Conservation (phyloP, 2,797 vertebrate species). For the Fistularia commersonii region DNA sequence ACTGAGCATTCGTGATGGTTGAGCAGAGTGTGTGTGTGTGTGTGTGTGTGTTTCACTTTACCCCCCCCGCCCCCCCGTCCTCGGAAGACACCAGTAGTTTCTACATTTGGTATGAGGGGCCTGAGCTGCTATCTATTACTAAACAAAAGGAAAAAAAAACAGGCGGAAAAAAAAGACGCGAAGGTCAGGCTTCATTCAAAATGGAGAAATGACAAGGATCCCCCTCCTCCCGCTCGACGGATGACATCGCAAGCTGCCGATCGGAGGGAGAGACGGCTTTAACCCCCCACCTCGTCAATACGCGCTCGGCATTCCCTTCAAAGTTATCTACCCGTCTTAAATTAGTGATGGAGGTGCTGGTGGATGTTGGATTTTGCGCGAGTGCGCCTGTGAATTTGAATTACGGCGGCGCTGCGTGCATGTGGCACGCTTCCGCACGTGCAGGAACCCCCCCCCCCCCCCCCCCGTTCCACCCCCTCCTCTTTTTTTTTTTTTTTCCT, state of each 20-base stretch:
- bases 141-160: conserved; percentile 27
- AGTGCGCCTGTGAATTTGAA: conserved; percentile 14
- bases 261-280: conserved; percentile 43
- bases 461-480: no score
- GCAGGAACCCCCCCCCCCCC: conserved; percentile 10
- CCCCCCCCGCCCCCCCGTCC: no score
- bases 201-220: conserved; percentile 66
- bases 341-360: conserved; percentile 4
- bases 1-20: no score
- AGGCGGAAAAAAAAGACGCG: conserved; percentile 44
- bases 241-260: conserved; percentile 56
- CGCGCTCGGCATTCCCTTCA: conserved; percentile 24
- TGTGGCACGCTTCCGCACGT: conserved; percentile 24
- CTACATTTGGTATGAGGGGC: no score
- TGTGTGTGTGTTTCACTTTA: no score
- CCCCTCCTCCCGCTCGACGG: conserved; percentile 40
- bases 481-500: not conserved
- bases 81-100: no score
- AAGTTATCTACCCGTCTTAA: conserved; percentile 14
- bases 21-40: no score
- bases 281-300: conserved; percentile 41
- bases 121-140: no score
- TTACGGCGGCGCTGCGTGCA: conserved; percentile 8
- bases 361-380: conserved; percentile 1
- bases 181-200: conserved; percentile 72